A percentile compares a stretch with the other conserved stretches of the same genome.
phyloP scores from a whole-genome alignment of 2,113 vertebrate genomes.

The Propithecus coquereli region DNA sequence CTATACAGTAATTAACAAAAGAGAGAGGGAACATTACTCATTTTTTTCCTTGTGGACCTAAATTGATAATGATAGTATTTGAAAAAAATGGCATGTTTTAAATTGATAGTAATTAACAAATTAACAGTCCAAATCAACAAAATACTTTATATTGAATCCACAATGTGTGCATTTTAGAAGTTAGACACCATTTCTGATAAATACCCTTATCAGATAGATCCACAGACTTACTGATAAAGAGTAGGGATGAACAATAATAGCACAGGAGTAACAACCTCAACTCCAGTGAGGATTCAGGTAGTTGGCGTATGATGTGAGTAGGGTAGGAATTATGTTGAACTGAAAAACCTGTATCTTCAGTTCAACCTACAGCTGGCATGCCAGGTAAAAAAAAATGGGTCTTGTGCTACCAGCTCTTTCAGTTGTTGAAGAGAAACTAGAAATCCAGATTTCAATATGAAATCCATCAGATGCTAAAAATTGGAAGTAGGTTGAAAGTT shows the following conservation, averaged over 20 bases:
- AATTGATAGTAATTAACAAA: background rate
- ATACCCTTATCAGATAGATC: background rate
- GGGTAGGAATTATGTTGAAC: background rate
- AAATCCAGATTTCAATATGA: background rate
- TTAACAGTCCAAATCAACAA: background rate
- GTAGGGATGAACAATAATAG: background rate
- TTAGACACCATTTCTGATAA: constrained; percentile 10
- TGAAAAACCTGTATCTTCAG: background rate
- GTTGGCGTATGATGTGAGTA: background rate
- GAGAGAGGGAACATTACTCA: background rate
- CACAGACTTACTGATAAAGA: background rate
- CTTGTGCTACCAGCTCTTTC: background rate
- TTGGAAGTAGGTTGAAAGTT: background rate
- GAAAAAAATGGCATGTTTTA: background rate
- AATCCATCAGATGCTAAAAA: background rate
- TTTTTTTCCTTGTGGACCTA: background rate
- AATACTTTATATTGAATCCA: background rate
- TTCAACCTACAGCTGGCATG: background rate
- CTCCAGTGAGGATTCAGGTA: background rate
- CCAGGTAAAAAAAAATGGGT: background rate
- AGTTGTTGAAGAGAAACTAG: background rate
- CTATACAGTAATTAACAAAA: background rate
- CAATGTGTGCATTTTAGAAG: constrained; percentile 20
- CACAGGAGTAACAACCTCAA: background rate
- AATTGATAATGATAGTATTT: constrained; percentile 9